Conservation (phyloP, 2,888 invertebrate genomes). For the Cataglyphis altisquamis region DNA sequence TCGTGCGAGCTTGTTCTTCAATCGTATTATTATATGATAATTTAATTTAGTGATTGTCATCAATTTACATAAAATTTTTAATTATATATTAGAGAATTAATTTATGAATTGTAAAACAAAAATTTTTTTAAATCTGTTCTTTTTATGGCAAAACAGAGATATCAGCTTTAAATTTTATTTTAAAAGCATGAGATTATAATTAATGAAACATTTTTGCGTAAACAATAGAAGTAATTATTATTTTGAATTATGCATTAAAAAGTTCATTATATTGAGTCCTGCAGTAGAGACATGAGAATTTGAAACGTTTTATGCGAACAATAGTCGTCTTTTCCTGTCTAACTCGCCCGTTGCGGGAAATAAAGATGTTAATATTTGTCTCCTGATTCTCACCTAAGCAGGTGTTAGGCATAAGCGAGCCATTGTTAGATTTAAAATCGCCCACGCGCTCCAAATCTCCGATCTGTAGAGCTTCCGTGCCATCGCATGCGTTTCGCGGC, state of each 20-base stretch:
- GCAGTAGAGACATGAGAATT: background rate
- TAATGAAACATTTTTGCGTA: background rate
- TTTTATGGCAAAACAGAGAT: background rate
- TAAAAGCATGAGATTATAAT: background rate
- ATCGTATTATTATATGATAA: background rate
- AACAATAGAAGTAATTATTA: background rate
- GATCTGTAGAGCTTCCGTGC: slow-evolving; percentile 77
- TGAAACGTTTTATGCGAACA: slow-evolving; percentile 5
- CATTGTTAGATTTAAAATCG: slow-evolving; percentile 76
- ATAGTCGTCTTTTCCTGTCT: slow-evolving; percentile 24
- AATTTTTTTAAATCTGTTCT: background rate
- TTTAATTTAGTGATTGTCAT: background rate
- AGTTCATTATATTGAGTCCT: background rate
- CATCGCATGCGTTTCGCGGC: slow-evolving; percentile 76
- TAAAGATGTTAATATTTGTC: slow-evolving; percentile 78
- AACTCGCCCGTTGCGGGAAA: slow-evolving; percentile 54
- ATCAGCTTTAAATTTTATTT: slow-evolving; percentile 2
- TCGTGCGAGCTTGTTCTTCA: background rate
- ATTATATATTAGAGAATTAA: background rate
- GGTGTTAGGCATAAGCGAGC: slow-evolving; percentile 75
- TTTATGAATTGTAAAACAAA: background rate
- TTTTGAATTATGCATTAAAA: background rate
- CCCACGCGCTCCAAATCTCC: slow-evolving; percentile 77
- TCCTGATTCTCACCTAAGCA: slow-evolving; percentile 78
- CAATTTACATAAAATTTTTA: background rate